Evolutionary conservation across 2,888 invertebrate species (phyloP), one percentile per base, ranked within the genome.

Genomic region (Macaria notata): DNA sequence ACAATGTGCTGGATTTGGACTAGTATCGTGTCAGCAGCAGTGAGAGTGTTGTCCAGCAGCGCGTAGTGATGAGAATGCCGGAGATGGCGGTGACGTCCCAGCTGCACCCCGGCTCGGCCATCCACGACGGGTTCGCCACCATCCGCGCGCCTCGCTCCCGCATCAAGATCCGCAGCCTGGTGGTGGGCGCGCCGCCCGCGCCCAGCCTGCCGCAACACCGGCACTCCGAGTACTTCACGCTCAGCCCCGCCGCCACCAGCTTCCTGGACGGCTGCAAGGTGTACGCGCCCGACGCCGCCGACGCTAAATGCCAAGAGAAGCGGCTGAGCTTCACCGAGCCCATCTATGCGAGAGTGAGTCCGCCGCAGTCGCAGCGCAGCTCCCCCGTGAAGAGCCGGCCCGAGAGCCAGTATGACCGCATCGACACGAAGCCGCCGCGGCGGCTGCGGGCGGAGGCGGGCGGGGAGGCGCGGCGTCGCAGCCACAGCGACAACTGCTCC

Each of bases 81-180:
- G 75, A 76, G 45, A 86, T 86, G 90, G 90, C 91, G 51, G 88
- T 89, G 54, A 89, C 89, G 55, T 87, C 91, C 36, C 76, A 84
- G 53, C 84, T 84, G 49, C 90, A 84, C 74, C 87, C 89, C 73
- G 88, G 88, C 54, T 86, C 93, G 53, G 94, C 95, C 58, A 94
- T 97, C 51, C 95, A 96, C 83, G 97, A 97, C 84, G 97, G 97
- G 55, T 97, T 96, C 85, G 97, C 97, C 51, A 97, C 97, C n/a
- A 96, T 97, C 69, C 92, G 96, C 59, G 93, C 95, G 9, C 94
- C 91, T 39, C 85, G 92, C 70, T 92, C 91, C 71, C 79, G 89
- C 66, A 88, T 90, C 65, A 92, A 92, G 70, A 88, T 91, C 71
- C 87, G 89, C 68, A 88, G 84, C 73, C 72, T 89, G 73, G 84